Percentiles rank a stretch among this genome's conserved stretches.
Evolutionary conservation across 2,797 vertebrate species (phyloP).

Genomic region (Tinamus major): DNA sequence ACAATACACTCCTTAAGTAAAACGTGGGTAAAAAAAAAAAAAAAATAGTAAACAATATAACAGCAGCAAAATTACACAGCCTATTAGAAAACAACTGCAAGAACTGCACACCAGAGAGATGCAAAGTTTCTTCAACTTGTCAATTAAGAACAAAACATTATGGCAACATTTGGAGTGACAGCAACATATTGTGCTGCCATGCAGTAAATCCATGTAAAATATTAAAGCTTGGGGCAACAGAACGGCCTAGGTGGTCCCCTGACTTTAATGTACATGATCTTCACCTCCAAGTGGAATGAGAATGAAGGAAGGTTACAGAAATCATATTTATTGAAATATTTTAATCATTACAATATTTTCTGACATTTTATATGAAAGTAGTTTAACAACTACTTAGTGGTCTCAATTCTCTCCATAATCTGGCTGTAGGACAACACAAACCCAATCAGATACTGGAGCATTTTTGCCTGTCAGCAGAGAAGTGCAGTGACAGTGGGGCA

Average conservation of each 20-base stretch:
- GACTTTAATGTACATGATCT: neutral
- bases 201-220: slow-evolving; percentile 7
- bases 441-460: neutral
- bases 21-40: neutral
- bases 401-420: neutral
- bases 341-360: neutral
- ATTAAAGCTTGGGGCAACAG: neutral
- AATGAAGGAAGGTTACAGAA: neutral
- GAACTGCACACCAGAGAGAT: neutral
- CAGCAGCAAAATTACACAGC: neutral
- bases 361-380: neutral
- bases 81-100: neutral
- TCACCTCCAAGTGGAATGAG: neutral
- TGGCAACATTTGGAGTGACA: neutral
- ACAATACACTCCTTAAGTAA: slow-evolving; percentile 13
- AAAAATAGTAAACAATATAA: neutral
- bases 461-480: neutral
- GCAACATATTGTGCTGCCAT: slow-evolving; percentile 10
- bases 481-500: neutral
- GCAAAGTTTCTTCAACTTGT: slow-evolving; percentile 6
- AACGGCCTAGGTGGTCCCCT: neutral
- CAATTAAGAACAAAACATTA: slow-evolving; percentile 34
- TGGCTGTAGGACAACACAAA: slow-evolving; percentile 8
- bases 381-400: neutral
- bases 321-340: neutral